Evolutionary conservation across 2,888 invertebrate species (phyloP).

Genomic region (Drosophila leonis): DNA sequence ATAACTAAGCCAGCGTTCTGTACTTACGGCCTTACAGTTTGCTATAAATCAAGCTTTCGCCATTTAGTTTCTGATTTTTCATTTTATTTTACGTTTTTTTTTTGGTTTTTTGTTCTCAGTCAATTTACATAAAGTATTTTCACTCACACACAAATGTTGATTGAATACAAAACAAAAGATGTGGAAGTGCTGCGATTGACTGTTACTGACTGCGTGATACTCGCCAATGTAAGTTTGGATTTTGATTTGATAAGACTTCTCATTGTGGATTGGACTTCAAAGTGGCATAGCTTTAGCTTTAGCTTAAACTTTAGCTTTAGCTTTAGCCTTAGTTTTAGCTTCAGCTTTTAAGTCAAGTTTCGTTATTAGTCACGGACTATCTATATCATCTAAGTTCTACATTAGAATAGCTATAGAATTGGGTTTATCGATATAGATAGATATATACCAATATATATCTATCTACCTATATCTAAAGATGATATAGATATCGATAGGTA

Average conservation of each 20-base stretch:
- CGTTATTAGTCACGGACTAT: too few species aligned
- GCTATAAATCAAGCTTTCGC: constrained; percentile 18
- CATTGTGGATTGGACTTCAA: too few species aligned
- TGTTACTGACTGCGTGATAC: not conserved
- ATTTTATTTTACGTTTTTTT: not conserved
- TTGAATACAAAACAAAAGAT: constrained; percentile 26
- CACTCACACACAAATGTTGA: constrained; percentile 35
- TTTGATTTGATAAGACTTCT: not conserved
- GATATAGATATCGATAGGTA: too few species aligned
- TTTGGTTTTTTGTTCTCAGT: constrained; percentile 19
- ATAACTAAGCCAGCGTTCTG: not conserved
- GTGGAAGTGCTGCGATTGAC: not conserved
- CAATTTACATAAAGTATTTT: constrained; percentile 52
- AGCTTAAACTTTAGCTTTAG: too few species aligned
- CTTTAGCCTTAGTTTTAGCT: too few species aligned
- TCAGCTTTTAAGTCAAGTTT: too few species aligned
- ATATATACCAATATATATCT: too few species aligned
- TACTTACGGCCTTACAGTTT: not conserved
- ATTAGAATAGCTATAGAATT: too few species aligned
- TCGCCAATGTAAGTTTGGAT: not conserved
- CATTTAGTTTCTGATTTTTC: constrained; percentile 25
- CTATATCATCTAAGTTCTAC: too few species aligned
- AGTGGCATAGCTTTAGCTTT: too few species aligned
- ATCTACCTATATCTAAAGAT: too few species aligned
- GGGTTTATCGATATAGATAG: too few species aligned